Percentiles rank a stretch among this genome's conserved stretches.
phyloP scores from a whole-genome alignment of 1,140 invertebrate species.

The Dufourea novaeangliae region DNA sequence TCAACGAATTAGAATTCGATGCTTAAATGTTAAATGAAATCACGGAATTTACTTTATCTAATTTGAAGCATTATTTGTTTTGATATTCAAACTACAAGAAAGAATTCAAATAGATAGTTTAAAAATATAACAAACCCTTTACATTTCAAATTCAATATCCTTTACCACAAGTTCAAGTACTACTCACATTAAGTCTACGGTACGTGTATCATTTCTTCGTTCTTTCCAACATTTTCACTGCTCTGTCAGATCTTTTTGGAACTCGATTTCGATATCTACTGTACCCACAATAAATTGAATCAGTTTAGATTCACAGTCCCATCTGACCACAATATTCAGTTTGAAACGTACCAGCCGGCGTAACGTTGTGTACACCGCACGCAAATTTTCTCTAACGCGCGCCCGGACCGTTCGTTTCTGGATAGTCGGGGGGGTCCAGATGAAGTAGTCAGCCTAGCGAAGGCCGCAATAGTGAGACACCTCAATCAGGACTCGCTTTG shows the following conservation, averaged over 20 bases:
- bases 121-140: too few species aligned
- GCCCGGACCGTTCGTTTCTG: constrained; percentile 36
- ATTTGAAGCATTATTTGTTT: too few species aligned
- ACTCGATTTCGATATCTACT: background rate
- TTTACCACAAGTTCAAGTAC: too few species aligned
- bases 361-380: constrained; percentile 11
- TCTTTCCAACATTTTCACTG: background rate
- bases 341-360: background rate
- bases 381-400: constrained; percentile 7
- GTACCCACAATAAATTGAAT: background rate
- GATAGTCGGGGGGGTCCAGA: constrained; percentile 34
- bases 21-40: too few species aligned
- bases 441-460: constrained; percentile 56
- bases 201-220: too few species aligned
- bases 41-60: too few species aligned
- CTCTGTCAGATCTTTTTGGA: background rate
- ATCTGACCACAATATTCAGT: background rate
- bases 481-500: constrained; percentile 77
- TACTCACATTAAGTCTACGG: too few species aligned
- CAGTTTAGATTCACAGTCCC: background rate
- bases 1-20: too few species aligned
- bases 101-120: too few species aligned
- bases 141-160: too few species aligned
- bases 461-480: constrained; percentile 67
- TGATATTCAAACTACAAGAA: too few species aligned